Percentiles rank a stretch among this genome's conserved stretches.
These are phyloP conservation scores for Orbicella faveolata DNA, from an alignment of 64 coral and sea anemone genomes.

Conservation along the genomic window DNA sequence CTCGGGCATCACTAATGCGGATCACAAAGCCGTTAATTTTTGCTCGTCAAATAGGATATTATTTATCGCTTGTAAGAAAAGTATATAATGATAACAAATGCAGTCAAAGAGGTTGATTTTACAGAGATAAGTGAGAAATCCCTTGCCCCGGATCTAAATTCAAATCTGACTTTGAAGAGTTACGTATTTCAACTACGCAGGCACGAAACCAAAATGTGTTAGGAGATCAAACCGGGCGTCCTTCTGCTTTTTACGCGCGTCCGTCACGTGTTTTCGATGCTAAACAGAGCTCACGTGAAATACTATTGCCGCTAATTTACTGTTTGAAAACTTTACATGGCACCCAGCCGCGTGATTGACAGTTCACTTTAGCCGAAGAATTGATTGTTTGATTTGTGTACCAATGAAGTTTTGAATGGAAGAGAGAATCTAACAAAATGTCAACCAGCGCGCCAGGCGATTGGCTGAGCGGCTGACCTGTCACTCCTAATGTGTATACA, in stretches of 20 bases:
- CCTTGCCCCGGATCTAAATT: slow-evolving; percentile 12
- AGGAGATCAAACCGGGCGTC: background rate
- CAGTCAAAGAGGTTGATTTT: slow-evolving; percentile 49
- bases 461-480: slow-evolving; percentile 88
- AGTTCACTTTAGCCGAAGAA: slow-evolving; percentile 74
- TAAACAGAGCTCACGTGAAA: slow-evolving; percentile 34
- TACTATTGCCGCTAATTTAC: slow-evolving; percentile 25
- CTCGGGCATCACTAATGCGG: slow-evolving; percentile 16
- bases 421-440: slow-evolving; percentile 81
- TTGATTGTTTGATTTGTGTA: slow-evolving; percentile 95
- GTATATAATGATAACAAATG: slow-evolving; percentile 65
- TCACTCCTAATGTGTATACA: slow-evolving; percentile 70
- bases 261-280: slow-evolving; percentile 48
- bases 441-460: slow-evolving; percentile 60
- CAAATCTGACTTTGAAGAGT: slow-evolving; percentile 35
- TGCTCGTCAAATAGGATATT: slow-evolving; percentile 52
- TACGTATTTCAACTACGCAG: background rate
- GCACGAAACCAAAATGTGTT: background rate
- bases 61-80: slow-evolving; percentile 63
- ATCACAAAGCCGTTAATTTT: slow-evolving; percentile 35
- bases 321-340: slow-evolving; percentile 60
- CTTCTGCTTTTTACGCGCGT: background rate
- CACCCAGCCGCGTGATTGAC: slow-evolving; percentile 84
- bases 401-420: slow-evolving; percentile 84
- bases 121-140: slow-evolving; percentile 25